These are phyloP conservation scores for Smittia aterrima DNA, from an alignment of 2,888 invertebrate species.

Conservation along the genomic window DNA sequence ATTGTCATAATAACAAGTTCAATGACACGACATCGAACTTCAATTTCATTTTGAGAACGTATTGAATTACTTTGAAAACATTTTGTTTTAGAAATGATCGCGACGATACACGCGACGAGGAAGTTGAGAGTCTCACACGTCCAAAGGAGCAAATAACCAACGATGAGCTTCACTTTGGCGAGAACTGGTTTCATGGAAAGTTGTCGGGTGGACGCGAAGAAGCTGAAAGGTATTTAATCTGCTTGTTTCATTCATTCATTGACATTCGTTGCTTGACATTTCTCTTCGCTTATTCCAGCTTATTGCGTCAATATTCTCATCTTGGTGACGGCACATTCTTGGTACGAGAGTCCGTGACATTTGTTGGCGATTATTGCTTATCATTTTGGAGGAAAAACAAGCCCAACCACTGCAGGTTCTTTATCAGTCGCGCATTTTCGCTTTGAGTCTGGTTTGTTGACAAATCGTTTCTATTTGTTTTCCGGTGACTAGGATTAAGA, in stretches of 20 bases:
- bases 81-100: conserved; percentile 52
- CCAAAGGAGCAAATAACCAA: conserved; percentile 67
- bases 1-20: no score
- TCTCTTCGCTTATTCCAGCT: conserved; percentile 45
- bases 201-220: conserved; percentile 76
- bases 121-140: conserved; percentile 57
- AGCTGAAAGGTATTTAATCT: conserved; percentile 60
- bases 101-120: conserved; percentile 63
- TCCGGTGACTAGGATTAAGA: conserved; percentile 65
- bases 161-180: conserved; percentile 86
- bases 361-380: conserved; percentile 92
- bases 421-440: background rate
- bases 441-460: conserved; percentile 16
- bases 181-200: conserved; percentile 92
- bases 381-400: conserved; percentile 90
- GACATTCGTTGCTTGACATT: background rate
- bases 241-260: no score
- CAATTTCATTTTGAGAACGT: no score
- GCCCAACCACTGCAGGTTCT: conserved; percentile 75
- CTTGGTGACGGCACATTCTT: conserved; percentile 90
- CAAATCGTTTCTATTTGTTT: conserved; percentile 6
- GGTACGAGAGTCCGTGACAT: conserved; percentile 91
- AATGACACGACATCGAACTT: no score
- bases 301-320: conserved; percentile 72
- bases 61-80: no score